Evolutionary conservation across 1,140 invertebrate genomes (phyloP).

Genomic region (Brachionus paranguensis): DNA sequence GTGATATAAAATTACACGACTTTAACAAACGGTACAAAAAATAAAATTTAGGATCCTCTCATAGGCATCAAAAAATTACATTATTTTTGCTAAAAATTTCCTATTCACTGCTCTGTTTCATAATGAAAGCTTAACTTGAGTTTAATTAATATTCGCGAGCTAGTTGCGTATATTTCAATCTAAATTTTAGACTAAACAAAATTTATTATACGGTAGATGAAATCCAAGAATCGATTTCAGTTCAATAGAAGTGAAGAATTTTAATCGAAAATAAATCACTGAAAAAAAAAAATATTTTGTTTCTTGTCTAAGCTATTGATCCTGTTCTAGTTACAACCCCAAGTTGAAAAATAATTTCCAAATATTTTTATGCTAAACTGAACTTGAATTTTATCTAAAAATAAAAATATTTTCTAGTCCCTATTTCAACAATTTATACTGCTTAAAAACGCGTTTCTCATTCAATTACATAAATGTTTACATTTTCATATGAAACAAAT

Average conservation of each 20-base stretch:
- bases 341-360: neutral
- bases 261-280: slow-evolving; percentile 33
- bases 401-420: slow-evolving; percentile 2
- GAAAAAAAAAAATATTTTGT: neutral
- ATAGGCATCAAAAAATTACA: neutral
- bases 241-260: slow-evolving; percentile 32
- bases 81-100: neutral
- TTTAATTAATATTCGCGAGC: neutral
- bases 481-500: neutral
- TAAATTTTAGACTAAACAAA: neutral
- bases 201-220: neutral
- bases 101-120: neutral
- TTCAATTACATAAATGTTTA: slow-evolving; percentile 29
- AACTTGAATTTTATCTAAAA: neutral
- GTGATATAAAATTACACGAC: too few relatives aligned
- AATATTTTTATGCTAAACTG: slow-evolving; percentile 26
- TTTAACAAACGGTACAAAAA: neutral
- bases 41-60: neutral
- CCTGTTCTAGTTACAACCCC: neutral
- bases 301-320: neutral
- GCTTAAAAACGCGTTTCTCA: neutral
- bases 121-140: neutral
- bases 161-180: neutral
- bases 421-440: neutral
- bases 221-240: neutral